Conservation (phyloP, 2,888 invertebrate genomes). For the Hirtodrosophila histrioides region DNA sequence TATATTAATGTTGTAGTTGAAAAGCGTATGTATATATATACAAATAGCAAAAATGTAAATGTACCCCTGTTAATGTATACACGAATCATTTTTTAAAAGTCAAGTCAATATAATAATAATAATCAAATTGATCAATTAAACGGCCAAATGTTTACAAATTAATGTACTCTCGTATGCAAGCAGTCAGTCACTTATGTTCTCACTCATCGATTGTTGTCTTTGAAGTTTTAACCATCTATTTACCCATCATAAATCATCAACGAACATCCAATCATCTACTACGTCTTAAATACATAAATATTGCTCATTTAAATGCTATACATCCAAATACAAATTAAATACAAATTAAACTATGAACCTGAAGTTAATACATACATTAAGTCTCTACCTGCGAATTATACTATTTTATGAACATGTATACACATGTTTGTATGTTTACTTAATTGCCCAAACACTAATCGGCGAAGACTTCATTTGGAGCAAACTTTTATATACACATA, state of each 20-base stretch:
- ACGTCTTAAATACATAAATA: constrained; percentile 4
- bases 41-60: constrained; percentile 43
- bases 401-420: constrained; percentile 3
- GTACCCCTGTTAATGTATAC: constrained; percentile 41
- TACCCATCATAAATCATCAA: constrained; percentile 48
- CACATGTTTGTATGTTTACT: not conserved
- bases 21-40: constrained; percentile 45
- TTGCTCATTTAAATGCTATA: constrained; percentile 9
- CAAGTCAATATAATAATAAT: constrained; percentile 31
- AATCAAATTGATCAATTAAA: constrained; percentile 25
- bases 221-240: constrained; percentile 76
- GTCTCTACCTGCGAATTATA: constrained; percentile 4
- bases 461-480: constrained; percentile 55
- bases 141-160: constrained; percentile 37
- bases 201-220: constrained; percentile 78
- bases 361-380: constrained; percentile 17
- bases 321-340: constrained; percentile 4
- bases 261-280: constrained; percentile 18
- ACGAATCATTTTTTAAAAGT: constrained; percentile 43
- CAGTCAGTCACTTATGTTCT: constrained; percentile 71
- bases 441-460: constrained; percentile 36
- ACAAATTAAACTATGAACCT: constrained; percentile 9
- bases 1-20: constrained; percentile 61
- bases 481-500: constrained; percentile 9
- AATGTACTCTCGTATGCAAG: constrained; percentile 33